These are phyloP conservation scores for Misgurnus mizolepis DNA, from an alignment of 2,113 vertebrate species.

Conservation along the genomic window DNA sequence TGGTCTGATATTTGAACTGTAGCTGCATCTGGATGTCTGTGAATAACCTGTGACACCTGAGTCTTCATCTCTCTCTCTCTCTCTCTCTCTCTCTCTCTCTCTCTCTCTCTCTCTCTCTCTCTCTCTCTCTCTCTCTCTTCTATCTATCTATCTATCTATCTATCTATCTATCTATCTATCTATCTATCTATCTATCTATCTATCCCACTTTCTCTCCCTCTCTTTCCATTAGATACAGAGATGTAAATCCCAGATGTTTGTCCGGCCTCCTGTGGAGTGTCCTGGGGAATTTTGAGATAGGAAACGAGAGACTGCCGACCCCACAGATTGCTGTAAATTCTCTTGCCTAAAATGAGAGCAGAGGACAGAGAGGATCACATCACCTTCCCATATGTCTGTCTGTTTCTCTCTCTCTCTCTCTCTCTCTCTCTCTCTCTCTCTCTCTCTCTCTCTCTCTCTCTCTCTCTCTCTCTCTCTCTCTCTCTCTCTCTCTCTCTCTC, in stretches of 20 bases:
- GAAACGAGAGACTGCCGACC: conserved; percentile 34
- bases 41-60: neutral
- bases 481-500: neutral
- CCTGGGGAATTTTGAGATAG: conserved; percentile 24
- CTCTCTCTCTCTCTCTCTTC: too few relatives aligned
- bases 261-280: neutral
- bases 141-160: too few relatives aligned
- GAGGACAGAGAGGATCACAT: neutral
- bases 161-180: too few relatives aligned
- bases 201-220: too few relatives aligned
- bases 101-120: too few relatives aligned
- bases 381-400: neutral
- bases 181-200: too few relatives aligned
- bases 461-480: neutral
- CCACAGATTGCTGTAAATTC: conserved; percentile 11
- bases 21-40: too few relatives aligned
- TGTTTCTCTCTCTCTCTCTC: neutral
- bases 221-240: neutral
- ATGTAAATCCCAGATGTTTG: conserved; percentile 42
- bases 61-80: too few relatives aligned
- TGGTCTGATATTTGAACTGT: too few relatives aligned
- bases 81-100: too few relatives aligned
- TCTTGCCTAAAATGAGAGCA: neutral
- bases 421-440: neutral
- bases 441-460: neutral